phyloP scores from a whole-genome alignment of 2,113 vertebrate species.

The Coptodon rendalli region DNA sequence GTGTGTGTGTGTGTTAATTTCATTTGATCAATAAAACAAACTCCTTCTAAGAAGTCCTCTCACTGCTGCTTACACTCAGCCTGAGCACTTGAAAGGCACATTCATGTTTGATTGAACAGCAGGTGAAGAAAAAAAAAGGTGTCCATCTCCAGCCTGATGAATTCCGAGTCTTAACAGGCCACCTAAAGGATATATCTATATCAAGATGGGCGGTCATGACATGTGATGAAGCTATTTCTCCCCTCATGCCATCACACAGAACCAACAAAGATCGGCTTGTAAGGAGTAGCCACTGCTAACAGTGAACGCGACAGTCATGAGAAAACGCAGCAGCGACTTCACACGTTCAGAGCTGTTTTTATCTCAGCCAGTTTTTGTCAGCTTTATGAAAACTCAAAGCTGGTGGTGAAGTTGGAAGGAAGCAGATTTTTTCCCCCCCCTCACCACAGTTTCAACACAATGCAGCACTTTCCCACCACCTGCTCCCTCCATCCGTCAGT shows the following conservation, averaged over 20 bases:
- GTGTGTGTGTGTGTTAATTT: conserved; percentile 47
- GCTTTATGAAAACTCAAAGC: not conserved
- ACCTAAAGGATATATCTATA: conserved; percentile 52
- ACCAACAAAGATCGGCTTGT: not conserved
- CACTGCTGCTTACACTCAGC: not conserved
- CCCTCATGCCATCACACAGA: conserved; percentile 15
- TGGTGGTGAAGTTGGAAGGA: not conserved
- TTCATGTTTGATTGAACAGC: conserved; percentile 1
- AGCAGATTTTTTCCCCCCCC: not conserved
- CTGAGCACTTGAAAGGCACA: not conserved
- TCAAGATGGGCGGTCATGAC: conserved; percentile 37
- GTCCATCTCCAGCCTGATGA: conserved; percentile 38
- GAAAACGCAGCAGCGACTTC: not conserved
- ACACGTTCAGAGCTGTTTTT: not conserved
- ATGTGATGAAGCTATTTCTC: conserved; percentile 56
- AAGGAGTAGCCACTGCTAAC: conserved; percentile 18
- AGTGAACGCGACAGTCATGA: conserved; percentile 20
- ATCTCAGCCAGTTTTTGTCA: not conserved
- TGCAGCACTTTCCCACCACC: conserved; percentile 1
- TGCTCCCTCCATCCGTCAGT: conserved; percentile 35
- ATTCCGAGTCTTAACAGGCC: conserved; percentile 52
- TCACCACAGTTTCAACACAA: not conserved
- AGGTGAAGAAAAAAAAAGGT: not conserved
- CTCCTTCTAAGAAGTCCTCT: conserved; percentile 41
- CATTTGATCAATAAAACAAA: conserved; percentile 65